Percentiles rank a stretch among this genome's conserved stretches.
These are phyloP conservation scores for Eulemur albifrons DNA, from an alignment of 2,797 vertebrate species.

Conservation along the genomic window DNA sequence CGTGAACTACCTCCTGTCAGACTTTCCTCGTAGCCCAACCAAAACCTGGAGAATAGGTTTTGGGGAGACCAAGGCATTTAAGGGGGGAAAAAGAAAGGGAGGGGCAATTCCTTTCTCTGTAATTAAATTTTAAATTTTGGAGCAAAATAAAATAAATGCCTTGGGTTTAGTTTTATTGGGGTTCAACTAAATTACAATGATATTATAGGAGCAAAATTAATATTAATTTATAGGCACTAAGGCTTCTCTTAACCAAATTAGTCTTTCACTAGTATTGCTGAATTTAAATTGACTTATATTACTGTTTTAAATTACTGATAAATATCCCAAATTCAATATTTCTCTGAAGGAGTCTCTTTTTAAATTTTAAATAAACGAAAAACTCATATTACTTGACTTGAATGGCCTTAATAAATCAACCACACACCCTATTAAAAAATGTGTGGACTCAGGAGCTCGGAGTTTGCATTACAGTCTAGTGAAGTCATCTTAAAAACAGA, in stretches of 20 bases:
- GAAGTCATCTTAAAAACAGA: conserved; percentile 60
- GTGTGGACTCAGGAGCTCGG: conserved; percentile 51
- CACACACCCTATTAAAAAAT: conserved; percentile 70
- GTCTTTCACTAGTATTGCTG: neutral
- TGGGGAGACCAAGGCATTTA: neutral
- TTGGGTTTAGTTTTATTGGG: neutral
- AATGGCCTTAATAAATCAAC: conserved; percentile 55
- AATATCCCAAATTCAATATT: neutral
- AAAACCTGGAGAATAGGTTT: rapidly evolving
- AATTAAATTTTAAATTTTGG: neutral
- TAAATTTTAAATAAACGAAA: conserved; percentile 25
- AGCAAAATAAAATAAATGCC: neutral
- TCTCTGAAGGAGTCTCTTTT: neutral
- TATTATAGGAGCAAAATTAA: neutral
- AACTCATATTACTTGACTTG: conserved; percentile 47
- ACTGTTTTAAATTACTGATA: neutral
- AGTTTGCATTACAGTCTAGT: conserved; percentile 4
- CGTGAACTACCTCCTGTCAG: rapidly evolving
- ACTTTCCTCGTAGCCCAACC: rapidly evolving
- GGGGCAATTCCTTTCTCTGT: neutral
- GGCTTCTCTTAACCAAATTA: neutral
- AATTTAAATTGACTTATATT: neutral
- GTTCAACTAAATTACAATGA: neutral
- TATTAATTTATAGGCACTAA: neutral
- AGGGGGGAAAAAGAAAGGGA: neutral